Conservation (phyloP, 2,888 invertebrate genomes). For the Drosophila bunnanda region DNA sequence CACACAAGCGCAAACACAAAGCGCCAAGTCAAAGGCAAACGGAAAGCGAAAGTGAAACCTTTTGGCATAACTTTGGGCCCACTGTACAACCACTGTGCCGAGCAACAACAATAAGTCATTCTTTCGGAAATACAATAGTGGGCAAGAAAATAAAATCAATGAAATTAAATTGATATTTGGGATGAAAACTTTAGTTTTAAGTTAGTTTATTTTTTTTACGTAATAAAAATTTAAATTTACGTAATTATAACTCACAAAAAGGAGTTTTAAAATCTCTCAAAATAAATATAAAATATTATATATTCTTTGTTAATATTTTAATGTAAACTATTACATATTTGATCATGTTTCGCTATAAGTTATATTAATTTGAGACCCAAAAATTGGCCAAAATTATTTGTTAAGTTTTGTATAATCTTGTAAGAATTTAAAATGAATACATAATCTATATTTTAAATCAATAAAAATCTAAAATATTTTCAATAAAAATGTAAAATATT, state of each 20-base stretch:
- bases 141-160: not conserved
- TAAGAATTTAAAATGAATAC: too few relatives aligned
- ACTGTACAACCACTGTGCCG: conserved; percentile 46
- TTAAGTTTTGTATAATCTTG: too few relatives aligned
- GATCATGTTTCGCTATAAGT: too few relatives aligned
- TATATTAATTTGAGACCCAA: too few relatives aligned
- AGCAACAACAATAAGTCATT: conserved; percentile 57
- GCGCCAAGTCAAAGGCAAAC: conserved; percentile 27
- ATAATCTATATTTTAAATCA: not conserved
- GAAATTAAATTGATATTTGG: not conserved
- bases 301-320: too few relatives aligned
- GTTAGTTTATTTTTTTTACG: not conserved
- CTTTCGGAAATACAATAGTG: conserved; percentile 40
- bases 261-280: too few relatives aligned
- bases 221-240: not conserved
- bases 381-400: too few relatives aligned
- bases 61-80: conserved; percentile 66
- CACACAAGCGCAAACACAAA: conserved; percentile 1
- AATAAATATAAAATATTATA: too few relatives aligned
- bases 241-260: not conserved
- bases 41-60: conserved; percentile 84
- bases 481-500: not conserved
- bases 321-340: too few relatives aligned
- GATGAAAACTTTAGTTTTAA: not conserved
- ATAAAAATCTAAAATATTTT: too few relatives aligned